Evolutionary conservation across 2,797 vertebrate genomes (phyloP).

Genomic region (Leptodactylus fallax): DNA sequence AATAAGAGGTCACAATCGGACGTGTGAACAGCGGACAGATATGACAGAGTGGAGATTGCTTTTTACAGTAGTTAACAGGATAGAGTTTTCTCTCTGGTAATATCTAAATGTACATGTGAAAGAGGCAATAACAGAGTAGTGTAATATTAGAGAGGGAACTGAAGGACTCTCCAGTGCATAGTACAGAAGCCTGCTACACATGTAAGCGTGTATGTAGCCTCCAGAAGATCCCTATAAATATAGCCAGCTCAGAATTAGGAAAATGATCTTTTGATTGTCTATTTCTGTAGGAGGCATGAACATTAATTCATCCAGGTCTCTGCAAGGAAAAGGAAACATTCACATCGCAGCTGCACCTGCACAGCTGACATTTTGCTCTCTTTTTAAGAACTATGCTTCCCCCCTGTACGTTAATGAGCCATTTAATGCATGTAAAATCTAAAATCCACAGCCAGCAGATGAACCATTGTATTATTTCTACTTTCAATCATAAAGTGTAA

Average conservation of each 20-base stretch:
- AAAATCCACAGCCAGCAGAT: neutral
- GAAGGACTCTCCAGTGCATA: slow-evolving; percentile 14
- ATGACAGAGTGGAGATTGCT: neutral
- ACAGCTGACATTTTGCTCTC: slow-evolving; percentile 35
- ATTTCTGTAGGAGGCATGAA: slow-evolving; percentile 1
- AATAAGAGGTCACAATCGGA: neutral
- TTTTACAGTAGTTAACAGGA: neutral
- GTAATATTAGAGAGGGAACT: slow-evolving; percentile 2
- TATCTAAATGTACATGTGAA: slow-evolving; percentile 9
- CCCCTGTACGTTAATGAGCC: slow-evolving; percentile 22
- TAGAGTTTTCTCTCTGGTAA: neutral
- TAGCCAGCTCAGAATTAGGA: neutral
- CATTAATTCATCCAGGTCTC: slow-evolving; percentile 23
- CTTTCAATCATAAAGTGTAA: neutral
- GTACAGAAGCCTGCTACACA: neutral
- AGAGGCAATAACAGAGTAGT: neutral
- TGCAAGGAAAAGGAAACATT: neutral
- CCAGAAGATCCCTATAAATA: neutral
- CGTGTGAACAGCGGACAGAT: neutral
- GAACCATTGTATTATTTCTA: slow-evolving; percentile 33
- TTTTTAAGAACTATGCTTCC: slow-evolving; percentile 15
- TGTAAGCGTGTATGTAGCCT: neutral
- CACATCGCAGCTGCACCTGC: neutral
- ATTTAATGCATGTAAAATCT: slow-evolving; percentile 19
- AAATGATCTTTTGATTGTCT: slow-evolving; percentile 14